Conservation (phyloP, 1,140 invertebrate genomes). For the Hyles euphorbiae region DNA sequence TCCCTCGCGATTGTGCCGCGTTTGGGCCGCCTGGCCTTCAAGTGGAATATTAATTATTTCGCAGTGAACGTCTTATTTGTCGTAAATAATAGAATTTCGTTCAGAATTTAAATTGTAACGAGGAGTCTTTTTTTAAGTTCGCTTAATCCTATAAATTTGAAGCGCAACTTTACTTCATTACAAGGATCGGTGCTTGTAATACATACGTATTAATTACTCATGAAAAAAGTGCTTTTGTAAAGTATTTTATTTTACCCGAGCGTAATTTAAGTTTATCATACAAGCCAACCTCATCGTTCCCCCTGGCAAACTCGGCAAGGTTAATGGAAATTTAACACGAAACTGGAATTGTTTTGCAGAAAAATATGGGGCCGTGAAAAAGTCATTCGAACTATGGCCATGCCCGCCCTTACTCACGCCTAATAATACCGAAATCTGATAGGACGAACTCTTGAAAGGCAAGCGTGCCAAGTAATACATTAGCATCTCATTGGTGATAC, state of each 20-base stretch:
- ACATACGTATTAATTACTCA: too few species aligned
- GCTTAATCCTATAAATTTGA: neutral
- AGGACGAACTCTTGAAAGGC: slow-evolving; percentile 26
- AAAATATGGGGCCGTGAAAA: slow-evolving; percentile 28
- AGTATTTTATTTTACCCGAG: too few species aligned
- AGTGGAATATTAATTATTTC: slow-evolving; percentile 17
- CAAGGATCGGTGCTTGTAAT: too few species aligned
- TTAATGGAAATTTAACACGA: slow-evolving; percentile 26
- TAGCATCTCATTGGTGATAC: slow-evolving; percentile 51
- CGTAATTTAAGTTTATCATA: neutral
- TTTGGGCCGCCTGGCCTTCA: slow-evolving; percentile 19
- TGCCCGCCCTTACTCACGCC: slow-evolving; percentile 20
- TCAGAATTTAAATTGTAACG: too few species aligned
- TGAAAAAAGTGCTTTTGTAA: too few species aligned
- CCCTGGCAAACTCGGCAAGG: slow-evolving; percentile 22
- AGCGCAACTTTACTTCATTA: neutral
- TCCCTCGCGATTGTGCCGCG: slow-evolving; percentile 16
- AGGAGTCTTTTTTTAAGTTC: too few species aligned
- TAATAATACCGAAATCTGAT: slow-evolving; percentile 48
- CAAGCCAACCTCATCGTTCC: slow-evolving; percentile 11
- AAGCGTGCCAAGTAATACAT: slow-evolving; percentile 48
- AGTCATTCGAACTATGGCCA: slow-evolving; percentile 21
- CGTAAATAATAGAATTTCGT: too few species aligned
- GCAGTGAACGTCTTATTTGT: too few species aligned
- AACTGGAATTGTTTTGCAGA: slow-evolving; percentile 15